Evolutionary conservation across 2,888 invertebrate genomes (phyloP).

Genomic region (Sialis fuliginosa): DNA sequence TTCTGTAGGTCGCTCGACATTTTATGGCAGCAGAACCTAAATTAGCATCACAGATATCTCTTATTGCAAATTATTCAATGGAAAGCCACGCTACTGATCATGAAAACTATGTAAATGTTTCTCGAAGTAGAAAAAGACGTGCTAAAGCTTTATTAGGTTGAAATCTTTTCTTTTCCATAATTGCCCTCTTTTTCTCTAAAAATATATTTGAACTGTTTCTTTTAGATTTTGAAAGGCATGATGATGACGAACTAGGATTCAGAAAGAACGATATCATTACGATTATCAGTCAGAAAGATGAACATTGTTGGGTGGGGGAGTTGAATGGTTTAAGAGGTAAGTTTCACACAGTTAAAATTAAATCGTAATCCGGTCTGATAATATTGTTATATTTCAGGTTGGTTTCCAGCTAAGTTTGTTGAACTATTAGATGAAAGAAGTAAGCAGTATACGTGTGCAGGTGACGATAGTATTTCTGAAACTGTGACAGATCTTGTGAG

Average conservation of each 20-base stretch:
- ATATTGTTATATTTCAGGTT: constrained; percentile 33
- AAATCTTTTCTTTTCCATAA: neutral
- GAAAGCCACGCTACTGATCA: constrained; percentile 90
- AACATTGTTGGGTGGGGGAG: constrained; percentile 98
- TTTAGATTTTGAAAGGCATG: constrained; percentile 87
- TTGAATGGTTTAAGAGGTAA: constrained; percentile 74
- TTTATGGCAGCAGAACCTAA: constrained; percentile 88
- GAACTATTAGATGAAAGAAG: constrained; percentile 89
- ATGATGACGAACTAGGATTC: constrained; percentile 96
- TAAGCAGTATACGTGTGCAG: constrained; percentile 78
- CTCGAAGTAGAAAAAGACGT: constrained; percentile 67
- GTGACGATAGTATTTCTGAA: constrained; percentile 95
- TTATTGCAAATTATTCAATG: constrained; percentile 87
- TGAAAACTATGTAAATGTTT: constrained; percentile 87
- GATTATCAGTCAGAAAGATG: constrained; percentile 91
- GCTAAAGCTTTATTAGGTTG: constrained; percentile 80
- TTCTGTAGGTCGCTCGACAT: constrained; percentile 58
- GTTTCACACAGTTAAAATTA: neutral
- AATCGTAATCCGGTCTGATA: neutral
- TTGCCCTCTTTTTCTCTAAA: neutral
- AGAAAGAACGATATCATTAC: constrained; percentile 97
- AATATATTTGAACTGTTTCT: constrained; percentile 5
- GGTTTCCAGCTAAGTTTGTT: constrained; percentile 96
- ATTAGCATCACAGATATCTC: constrained; percentile 54
- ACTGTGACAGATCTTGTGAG: constrained; percentile 92